Conservation (phyloP, 2,888 invertebrate genomes). For the Camptogramma bilineatum region DNA sequence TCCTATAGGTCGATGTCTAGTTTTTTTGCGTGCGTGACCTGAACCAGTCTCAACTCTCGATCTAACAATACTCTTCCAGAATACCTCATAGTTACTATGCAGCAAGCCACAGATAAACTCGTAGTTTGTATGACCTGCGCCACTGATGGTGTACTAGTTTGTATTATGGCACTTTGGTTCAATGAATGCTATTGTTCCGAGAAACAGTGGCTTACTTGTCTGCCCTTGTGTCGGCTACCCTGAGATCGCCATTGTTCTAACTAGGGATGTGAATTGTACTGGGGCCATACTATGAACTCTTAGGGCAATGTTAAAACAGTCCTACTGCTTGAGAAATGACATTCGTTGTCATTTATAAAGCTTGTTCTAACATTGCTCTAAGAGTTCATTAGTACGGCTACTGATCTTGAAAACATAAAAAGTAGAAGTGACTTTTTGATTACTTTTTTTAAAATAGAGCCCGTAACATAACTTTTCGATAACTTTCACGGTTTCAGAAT, state of each 20-base stretch:
- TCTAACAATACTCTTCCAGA: conserved; percentile 31
- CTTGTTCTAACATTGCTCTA: no score
- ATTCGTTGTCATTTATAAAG: no score
- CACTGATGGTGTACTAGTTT: conserved; percentile 13
- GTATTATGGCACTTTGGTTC: conserved; percentile 43
- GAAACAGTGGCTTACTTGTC: conserved; percentile 77
- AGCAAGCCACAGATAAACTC: conserved; percentile 8
- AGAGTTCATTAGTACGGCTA: no score
- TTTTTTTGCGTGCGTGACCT: conserved; percentile 35
- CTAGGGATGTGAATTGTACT: conserved; percentile 25
- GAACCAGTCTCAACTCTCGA: conserved; percentile 26
- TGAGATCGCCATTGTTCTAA: conserved; percentile 67
- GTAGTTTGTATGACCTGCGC: conserved; percentile 14
- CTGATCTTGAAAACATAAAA: no score
- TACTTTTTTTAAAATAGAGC: no score
- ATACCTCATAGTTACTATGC: conserved; percentile 9
- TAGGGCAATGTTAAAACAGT: no score
- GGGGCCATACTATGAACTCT: background rate
- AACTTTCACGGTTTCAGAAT: no score
- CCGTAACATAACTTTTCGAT: no score
- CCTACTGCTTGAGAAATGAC: no score
- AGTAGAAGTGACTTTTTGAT: no score
- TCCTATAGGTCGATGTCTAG: conserved; percentile 23
- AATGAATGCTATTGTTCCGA: conserved; percentile 58
- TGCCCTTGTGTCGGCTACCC: conserved; percentile 44